Conservation (phyloP, 1,140 invertebrate genomes). For the Aphidius gifuensis region DNA sequence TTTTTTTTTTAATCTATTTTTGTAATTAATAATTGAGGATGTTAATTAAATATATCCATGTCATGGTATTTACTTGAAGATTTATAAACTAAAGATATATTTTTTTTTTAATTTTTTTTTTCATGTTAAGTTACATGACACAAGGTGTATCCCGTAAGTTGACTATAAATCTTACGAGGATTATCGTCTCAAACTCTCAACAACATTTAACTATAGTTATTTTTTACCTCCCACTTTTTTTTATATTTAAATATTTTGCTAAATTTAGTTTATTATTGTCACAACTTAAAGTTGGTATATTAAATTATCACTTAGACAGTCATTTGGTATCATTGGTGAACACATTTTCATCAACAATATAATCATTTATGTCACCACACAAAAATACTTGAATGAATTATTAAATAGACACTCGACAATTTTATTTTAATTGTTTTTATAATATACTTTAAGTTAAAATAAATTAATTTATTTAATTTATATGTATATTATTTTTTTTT, state of each 20-base stretch:
- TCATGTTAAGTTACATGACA: background rate
- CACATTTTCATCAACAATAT: no score
- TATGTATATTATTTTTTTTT: no score
- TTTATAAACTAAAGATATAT: background rate
- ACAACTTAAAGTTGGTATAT: slow-evolving; percentile 30
- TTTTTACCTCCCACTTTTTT: background rate
- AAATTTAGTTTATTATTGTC: slow-evolving; percentile 38
- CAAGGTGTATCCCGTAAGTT: background rate
- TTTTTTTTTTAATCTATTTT: slow-evolving; percentile 2
- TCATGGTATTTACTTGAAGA: background rate
- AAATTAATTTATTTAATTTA: no score
- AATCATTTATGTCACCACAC: no score
- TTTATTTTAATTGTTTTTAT: no score
- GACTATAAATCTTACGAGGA: slow-evolving; percentile 4
- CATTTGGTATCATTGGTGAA: no score
- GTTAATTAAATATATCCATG: background rate
- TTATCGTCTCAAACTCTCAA: background rate
- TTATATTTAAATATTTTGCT: slow-evolving; percentile 18
- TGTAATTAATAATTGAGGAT: background rate
- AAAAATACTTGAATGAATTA: no score
- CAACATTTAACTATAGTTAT: background rate
- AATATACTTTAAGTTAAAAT: no score
- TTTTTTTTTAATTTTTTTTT: slow-evolving; percentile 5
- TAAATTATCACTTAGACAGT: slow-evolving; percentile 25
- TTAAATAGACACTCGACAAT: no score